Conservation (phyloP, 1,140 invertebrate genomes). For the Condylostylus longicornis region DNA sequence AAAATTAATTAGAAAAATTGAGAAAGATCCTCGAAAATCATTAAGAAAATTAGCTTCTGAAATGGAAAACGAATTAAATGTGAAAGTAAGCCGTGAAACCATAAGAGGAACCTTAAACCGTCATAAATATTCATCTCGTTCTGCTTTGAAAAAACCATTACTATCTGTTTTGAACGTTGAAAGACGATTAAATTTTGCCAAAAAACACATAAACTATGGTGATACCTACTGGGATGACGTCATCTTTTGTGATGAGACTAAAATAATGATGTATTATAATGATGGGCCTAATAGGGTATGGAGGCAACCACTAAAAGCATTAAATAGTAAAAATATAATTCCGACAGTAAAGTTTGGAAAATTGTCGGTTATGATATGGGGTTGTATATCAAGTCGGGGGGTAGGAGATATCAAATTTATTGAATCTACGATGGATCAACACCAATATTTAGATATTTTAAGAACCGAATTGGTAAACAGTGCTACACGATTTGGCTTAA, state of each 20-base stretch:
- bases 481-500: constrained; percentile 9
- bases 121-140: too few relatives aligned
- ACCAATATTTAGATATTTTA: constrained; percentile 11
- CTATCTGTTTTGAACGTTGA: constrained; percentile 10
- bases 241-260: constrained; percentile 18
- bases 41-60: too few relatives aligned
- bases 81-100: too few relatives aligned
- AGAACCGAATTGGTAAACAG: constrained; percentile 10
- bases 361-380: constrained; percentile 28
- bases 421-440: constrained; percentile 10
- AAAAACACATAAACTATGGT: constrained; percentile 7
- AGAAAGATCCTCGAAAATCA: too few relatives aligned
- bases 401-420: constrained; percentile 17
- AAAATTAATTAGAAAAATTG: too few relatives aligned
- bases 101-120: too few relatives aligned
- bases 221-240: constrained; percentile 10
- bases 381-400: constrained; percentile 14
- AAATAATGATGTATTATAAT: constrained; percentile 15
- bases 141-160: constrained; percentile 10
- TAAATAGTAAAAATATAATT: constrained; percentile 10
- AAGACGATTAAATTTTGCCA: constrained; percentile 13
- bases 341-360: constrained; percentile 29
- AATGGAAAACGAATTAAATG: too few relatives aligned
- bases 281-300: constrained; percentile 9
- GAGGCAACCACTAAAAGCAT: constrained; percentile 10